These are phyloP conservation scores for Lampropteryx suffumata DNA, from an alignment of 2,888 invertebrate genomes.

Conservation along the genomic window DNA sequence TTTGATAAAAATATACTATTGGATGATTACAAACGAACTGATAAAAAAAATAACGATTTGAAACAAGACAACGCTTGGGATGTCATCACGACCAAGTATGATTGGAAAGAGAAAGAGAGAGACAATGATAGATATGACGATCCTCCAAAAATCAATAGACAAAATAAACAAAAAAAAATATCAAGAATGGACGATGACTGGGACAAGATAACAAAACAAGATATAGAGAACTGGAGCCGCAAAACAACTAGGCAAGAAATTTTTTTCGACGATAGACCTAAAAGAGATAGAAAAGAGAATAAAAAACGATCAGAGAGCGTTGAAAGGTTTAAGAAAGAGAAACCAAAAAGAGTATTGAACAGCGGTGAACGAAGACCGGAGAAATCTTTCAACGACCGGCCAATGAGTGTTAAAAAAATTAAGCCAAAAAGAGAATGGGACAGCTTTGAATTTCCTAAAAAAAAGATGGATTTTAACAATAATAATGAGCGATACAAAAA, in stretches of 20 bases:
- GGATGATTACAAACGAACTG: not conserved
- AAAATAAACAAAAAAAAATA: not conserved
- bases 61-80: conserved; percentile 23
- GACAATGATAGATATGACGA: not conserved
- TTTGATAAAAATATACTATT: not conserved
- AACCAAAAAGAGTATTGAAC: not conserved
- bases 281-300: conserved; percentile 1
- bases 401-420: conserved; percentile 6
- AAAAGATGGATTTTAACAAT: not conserved
- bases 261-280: not conserved
- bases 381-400: not conserved
- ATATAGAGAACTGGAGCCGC: conserved; percentile 2
- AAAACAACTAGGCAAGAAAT: too few relatives aligned
- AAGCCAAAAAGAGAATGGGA: not conserved
- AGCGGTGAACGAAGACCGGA: conserved; percentile 4
- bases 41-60: not conserved
- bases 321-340: too few relatives aligned
- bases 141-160: not conserved
- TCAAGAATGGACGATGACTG: not conserved
- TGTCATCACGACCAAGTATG: conserved; percentile 18
- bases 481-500: not conserved
- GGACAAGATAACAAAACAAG: conserved; percentile 1
- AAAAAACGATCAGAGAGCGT: too few relatives aligned
- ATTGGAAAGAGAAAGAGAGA: conserved; percentile 4
- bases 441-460: not conserved